Evolutionary conservation across 2,797 vertebrate species (phyloP).

Genomic region (Apogon talboti): DNA sequence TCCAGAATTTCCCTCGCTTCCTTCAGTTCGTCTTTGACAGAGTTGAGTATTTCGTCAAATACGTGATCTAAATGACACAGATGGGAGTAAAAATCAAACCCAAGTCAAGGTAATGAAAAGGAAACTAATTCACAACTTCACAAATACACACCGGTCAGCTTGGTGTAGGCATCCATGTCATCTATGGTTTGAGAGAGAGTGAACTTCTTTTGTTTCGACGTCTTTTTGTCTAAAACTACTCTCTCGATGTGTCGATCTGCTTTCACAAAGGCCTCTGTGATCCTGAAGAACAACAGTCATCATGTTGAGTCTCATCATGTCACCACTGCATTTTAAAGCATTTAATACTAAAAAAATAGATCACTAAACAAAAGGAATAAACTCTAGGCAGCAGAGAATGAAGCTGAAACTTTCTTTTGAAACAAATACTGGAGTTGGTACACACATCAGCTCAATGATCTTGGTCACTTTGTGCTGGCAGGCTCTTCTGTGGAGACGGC

Average conservation of each 20-base stretch:
- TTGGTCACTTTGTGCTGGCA: constrained; percentile 95
- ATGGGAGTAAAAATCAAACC: too few relatives aligned
- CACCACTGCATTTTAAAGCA: not conserved
- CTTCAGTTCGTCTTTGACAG: constrained; percentile 67
- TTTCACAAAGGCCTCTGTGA: constrained; percentile 93
- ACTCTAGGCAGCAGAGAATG: too few relatives aligned
- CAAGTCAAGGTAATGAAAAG: not conserved
- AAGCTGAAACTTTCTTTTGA: too few relatives aligned
- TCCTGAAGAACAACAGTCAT: too few relatives aligned
- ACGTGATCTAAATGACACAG: constrained; percentile 82
- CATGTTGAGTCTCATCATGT: not conserved
- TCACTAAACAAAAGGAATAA: not conserved
- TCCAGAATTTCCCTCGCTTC: constrained; percentile 82
- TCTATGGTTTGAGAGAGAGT: constrained; percentile 90
- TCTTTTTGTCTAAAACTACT: constrained; percentile 82
- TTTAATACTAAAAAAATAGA: not conserved
- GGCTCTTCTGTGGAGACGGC: constrained; percentile 91
- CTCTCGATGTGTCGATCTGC: constrained; percentile 88
- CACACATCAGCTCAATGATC: constrained; percentile 96
- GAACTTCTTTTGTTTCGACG: constrained; percentile 77
- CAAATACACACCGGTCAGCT: not conserved
- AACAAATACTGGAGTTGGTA: constrained; percentile 15
- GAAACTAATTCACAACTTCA: not conserved
- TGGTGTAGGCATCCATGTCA: constrained; percentile 91
- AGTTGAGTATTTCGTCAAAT: constrained; percentile 88